Evolutionary conservation across 2,113 vertebrate genomes (phyloP), one percentile per base, ranked within the genome.

Genomic region (Rhabdomys dilectus): DNA sequence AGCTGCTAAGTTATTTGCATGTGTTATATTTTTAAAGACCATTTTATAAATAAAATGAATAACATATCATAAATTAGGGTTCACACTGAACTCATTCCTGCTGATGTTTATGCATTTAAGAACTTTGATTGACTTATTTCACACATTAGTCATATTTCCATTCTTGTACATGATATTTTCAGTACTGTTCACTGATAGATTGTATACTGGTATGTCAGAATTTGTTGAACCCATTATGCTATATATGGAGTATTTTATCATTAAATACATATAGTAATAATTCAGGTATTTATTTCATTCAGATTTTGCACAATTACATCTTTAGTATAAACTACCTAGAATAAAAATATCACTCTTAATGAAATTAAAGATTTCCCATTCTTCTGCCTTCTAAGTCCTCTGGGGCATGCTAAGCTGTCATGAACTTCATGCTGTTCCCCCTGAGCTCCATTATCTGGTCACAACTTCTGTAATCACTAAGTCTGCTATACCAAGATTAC

Each of bases 41-140:
- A 85, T 64, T 90, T 95, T 89, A 15, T 64, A 62, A 91, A 89
- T 85, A 26, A 89, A 26, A 88, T 88, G 31, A 66, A 66, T 68
- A 34, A 8, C 62, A 15, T 31, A 73, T 8, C 15, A 42, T 12
- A 19, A 80, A 31, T 77, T 85, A 62, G 26, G 90, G 3, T 17
- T 39, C 62, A 9, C 7, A 60, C 86, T 95, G 15, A 87, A 78
- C 19, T 92, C 22, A 81, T 7, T 66, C 91, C 87, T 88, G 51
- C 60, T 2, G 1, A 60, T 58, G 0, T 53, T 7, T 12, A 60
- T 51, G 15, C 36, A 73, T 12, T 48, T 48, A n/a, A 51, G 31
- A 48, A 24, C 36, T 88, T 66, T 91, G 66, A 94, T 76, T 93
- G 88, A 88, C 22, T 88, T 45, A n/a, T 64, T 45, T 26, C 64